Evolutionary conservation across 2,113 vertebrate genomes (phyloP).

Genomic region (Gallinago jamesoni): DNA sequence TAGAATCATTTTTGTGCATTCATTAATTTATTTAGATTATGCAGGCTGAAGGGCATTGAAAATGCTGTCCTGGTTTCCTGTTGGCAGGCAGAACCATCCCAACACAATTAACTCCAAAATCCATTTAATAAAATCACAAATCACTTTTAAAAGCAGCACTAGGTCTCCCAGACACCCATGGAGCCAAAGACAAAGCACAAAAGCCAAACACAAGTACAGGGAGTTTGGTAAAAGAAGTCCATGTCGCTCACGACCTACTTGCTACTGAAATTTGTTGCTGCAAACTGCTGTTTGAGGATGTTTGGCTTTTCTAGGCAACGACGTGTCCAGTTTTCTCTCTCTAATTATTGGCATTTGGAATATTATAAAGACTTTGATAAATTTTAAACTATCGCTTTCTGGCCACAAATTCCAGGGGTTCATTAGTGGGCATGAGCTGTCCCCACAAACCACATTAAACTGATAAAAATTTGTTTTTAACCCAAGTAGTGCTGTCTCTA

Average conservation of each 20-base stretch:
- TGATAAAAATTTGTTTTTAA: not conserved
- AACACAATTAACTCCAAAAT: constrained; percentile 60
- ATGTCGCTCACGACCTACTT: not conserved
- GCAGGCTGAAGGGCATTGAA: not conserved
- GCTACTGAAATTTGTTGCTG: not conserved
- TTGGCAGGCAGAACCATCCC: constrained; percentile 30
- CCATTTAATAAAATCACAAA: constrained; percentile 49
- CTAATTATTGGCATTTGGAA: not conserved
- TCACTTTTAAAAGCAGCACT: not conserved
- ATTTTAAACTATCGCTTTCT: not conserved
- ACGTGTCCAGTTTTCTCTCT: not conserved
- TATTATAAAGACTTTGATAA: not conserved
- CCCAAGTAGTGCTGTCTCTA: not conserved
- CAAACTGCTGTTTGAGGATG: not conserved
- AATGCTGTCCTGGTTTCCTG: constrained; percentile 23
- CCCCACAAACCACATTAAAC: not conserved
- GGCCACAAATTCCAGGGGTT: not conserved
- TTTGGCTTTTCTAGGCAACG: not conserved
- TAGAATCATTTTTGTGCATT: constrained; percentile 7
- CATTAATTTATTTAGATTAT: constrained; percentile 57
- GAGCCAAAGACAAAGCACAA: not conserved
- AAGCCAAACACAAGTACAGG: not conserved
- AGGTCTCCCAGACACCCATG: not conserved
- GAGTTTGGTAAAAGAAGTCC: not conserved
- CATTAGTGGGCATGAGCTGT: not conserved